Evolutionary conservation across 2,113 vertebrate species (phyloP), one percentile per base, ranked within the genome.

Genomic region (Callipepla californica): DNA sequence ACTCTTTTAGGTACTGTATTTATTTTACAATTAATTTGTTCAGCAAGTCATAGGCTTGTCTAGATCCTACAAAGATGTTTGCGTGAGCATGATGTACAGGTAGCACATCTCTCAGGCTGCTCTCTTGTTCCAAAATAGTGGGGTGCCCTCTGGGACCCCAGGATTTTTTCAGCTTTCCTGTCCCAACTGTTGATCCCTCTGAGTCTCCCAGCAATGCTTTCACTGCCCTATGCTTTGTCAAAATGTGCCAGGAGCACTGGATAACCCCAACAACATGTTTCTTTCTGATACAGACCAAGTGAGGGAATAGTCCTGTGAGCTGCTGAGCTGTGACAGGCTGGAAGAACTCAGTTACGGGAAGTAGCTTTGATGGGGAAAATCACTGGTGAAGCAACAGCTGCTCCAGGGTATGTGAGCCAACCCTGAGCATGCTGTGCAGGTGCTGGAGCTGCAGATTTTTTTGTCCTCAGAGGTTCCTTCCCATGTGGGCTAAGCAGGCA

Each of bases 381-480:
- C 58, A 10, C 59, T 78, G 21, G 4, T 22, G 36, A 88, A 51
- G 50, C n/a, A 66, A 7, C 40, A 88, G 59, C 32, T 72, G 80
- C 51, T 74, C 3, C 8, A 63, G 58, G 32, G 17, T 50, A 21
- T 18, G 21, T 57, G 83, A 75, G 50, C 38, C 40, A 75, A 30
- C 40, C 44, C 22, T 25, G 28, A 7, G 7, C 40, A 13, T 48
- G 76, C 67, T 55, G 20, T 6, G 30, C 1, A 47, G 65, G 26
- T 16, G 36, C 28, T 6, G 18, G 48, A 88, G 30, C 51, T 73
- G 38, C 69, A 80, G 70, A 12, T 40, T 5, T 20, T 20, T 36
- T 84, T 92, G 36, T 80, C 42, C 67, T 70, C 89, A 53, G 69
- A 57, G 75, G 45, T 87, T 87, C 63, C 78, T 92, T 75, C 77